Evolutionary conservation across 2,797 vertebrate genomes (phyloP).

Genomic region (Chrosomus eos): DNA sequence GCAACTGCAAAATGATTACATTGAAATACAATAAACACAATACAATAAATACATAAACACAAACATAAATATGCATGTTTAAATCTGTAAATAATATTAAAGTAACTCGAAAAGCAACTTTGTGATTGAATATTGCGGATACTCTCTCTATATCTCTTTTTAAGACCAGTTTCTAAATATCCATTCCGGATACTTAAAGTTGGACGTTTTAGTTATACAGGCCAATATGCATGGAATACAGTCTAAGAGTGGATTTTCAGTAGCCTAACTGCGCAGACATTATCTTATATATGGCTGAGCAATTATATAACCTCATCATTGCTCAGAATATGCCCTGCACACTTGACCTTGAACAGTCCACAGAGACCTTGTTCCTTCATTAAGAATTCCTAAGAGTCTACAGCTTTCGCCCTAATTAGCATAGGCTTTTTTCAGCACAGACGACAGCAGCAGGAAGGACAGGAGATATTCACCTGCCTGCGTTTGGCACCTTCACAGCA

Average conservation of each 20-base stretch:
- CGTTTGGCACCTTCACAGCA: constrained; percentile 41
- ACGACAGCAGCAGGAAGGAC: constrained; percentile 32
- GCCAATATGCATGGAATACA: not conserved
- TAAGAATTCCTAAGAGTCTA: constrained; percentile 10
- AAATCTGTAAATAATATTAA: not conserved
- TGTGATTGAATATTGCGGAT: not conserved
- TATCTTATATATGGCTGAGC: not conserved
- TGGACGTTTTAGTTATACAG: not conserved
- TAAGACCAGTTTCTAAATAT: not conserved
- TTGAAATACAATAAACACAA: not conserved
- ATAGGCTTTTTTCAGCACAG: constrained; percentile 20
- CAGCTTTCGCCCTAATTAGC: constrained; percentile 21
- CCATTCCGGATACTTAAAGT: not conserved
- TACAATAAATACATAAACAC: not conserved
- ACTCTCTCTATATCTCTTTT: not conserved
- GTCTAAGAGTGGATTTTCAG: not conserved
- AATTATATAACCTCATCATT: constrained; percentile 11
- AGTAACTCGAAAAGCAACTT: not conserved
- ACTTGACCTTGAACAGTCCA: constrained; percentile 45
- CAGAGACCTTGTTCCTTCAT: constrained; percentile 18
- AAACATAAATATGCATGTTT: not conserved
- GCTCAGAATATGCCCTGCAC: constrained; percentile 24
- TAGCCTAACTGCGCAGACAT: not conserved
- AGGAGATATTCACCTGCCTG: constrained; percentile 46
- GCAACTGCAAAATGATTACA: no score